These are phyloP conservation scores for Ennomos erosarius DNA, from an alignment of 2,888 invertebrate genomes.

Conservation along the genomic window DNA sequence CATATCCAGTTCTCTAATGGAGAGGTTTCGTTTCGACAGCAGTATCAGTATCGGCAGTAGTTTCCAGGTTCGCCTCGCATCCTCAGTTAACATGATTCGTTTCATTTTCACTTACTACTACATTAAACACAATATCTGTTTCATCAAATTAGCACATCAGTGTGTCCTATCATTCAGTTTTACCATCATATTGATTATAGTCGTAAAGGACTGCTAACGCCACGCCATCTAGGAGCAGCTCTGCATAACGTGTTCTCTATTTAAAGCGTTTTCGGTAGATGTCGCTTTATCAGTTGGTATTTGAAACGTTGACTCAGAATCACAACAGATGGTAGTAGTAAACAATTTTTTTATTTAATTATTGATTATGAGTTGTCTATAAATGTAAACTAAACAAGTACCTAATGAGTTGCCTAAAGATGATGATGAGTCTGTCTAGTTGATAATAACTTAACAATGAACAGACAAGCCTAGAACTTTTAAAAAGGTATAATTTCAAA, in stretches of 20 bases:
- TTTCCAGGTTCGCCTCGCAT: slow-evolving; percentile 87
- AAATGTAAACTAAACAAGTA: too few species aligned
- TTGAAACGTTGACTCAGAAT: background rate
- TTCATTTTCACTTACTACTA: slow-evolving; percentile 41
- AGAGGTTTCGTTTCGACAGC: slow-evolving; percentile 91
- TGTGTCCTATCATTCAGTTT: slow-evolving; percentile 21
- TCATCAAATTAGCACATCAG: slow-evolving; percentile 28
- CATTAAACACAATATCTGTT: slow-evolving; percentile 30
- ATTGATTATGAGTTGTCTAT: too few species aligned
- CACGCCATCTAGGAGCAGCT: slow-evolving; percentile 53
- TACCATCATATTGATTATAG: slow-evolving; percentile 22
- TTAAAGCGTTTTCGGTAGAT: slow-evolving; percentile 43
- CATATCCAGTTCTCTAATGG: slow-evolving; percentile 92
- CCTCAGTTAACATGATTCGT: slow-evolving; percentile 52
- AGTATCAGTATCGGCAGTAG: slow-evolving; percentile 91
- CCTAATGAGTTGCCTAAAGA: too few species aligned
- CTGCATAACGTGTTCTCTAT: slow-evolving; percentile 11
- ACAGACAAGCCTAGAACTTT: too few species aligned
- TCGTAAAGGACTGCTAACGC: slow-evolving; percentile 40
- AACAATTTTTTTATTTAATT: background rate
- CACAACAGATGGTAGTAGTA: slow-evolving; percentile 29
- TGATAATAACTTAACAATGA: too few species aligned
- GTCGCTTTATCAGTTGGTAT: slow-evolving; percentile 38
- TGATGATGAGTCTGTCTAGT: too few species aligned
- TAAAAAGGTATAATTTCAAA: too few species aligned